A percentile compares a stretch with the other conserved stretches of the same genome.
phyloP scores from a whole-genome alignment of 2,113 vertebrate species.

The Paralichthys olivaceus region DNA sequence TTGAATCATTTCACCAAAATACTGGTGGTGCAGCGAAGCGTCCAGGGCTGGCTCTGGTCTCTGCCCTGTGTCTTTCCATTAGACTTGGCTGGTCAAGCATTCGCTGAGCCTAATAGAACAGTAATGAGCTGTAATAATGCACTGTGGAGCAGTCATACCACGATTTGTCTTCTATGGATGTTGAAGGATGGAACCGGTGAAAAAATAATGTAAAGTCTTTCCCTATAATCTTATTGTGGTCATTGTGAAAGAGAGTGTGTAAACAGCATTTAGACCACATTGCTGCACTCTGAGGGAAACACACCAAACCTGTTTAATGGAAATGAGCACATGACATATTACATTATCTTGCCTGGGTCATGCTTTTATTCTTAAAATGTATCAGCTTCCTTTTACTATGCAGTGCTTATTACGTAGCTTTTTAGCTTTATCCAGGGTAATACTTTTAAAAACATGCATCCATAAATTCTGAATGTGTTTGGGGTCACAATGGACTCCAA shows the following conservation, averaged over 20 bases:
- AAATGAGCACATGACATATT: too few relatives aligned
- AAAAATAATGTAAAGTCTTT: background rate
- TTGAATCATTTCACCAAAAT: constrained; percentile 69
- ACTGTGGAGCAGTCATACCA: constrained; percentile 23
- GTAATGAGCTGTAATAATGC: constrained; percentile 33
- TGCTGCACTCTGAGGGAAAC: too few relatives aligned
- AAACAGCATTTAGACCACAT: too few relatives aligned
- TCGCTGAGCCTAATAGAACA: constrained; percentile 46
- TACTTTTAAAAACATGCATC: background rate
- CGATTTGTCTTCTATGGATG: background rate
- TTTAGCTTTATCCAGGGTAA: background rate
- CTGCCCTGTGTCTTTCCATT: constrained; percentile 47
- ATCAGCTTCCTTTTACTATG: too few relatives aligned
- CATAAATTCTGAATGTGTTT: background rate
- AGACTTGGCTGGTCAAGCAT: constrained; percentile 52
- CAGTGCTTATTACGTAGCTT: background rate
- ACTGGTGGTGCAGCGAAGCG: constrained; percentile 50
- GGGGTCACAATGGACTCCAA: too few relatives aligned
- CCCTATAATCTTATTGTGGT: background rate
- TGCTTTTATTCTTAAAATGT: too few relatives aligned
- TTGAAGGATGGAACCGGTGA: background rate
- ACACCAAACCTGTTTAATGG: too few relatives aligned
- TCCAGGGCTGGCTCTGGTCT: constrained; percentile 35
- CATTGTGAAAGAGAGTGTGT: background rate
- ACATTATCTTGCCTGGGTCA: too few relatives aligned